These are phyloP conservation scores for Thunnus maccoyii DNA, from an alignment of 2,113 vertebrate genomes.

Conservation along the genomic window DNA sequence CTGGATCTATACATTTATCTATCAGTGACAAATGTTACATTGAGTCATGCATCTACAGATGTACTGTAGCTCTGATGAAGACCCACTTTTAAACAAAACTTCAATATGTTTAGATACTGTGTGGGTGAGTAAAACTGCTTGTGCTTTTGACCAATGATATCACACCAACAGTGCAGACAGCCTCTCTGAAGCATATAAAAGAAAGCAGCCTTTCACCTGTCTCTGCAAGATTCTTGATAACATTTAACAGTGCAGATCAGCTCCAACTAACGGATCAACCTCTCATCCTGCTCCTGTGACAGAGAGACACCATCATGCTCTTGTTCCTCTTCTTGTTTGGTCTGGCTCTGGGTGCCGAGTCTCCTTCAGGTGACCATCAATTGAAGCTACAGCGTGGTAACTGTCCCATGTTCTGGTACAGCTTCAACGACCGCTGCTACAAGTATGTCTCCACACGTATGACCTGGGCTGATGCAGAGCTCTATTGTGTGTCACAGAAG, in stretches of 20 bases:
- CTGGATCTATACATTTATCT: no score
- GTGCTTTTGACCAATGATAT: neutral
- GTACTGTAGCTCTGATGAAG: no score
- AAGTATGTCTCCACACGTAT: no score
- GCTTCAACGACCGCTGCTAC: no score
- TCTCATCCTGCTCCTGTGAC: neutral
- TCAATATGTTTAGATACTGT: no score
- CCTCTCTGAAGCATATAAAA: constrained; percentile 32
- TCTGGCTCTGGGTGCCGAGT: constrained; percentile 31
- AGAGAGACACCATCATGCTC: constrained; percentile 26
- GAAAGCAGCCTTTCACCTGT: neutral
- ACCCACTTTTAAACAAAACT: neutral
- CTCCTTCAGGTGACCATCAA: neutral
- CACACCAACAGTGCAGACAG: neutral
- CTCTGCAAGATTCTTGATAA: neutral
- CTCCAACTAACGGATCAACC: neutral
- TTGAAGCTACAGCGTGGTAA: neutral
- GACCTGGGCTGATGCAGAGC: no score
- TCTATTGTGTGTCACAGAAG: no score
- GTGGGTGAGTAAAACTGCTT: no score
- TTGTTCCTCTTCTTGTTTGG: constrained; percentile 8
- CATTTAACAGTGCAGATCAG: neutral
- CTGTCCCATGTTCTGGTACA: constrained; percentile 41
- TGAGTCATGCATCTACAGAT: no score
- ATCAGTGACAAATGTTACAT: no score